Conservation (phyloP, 2,888 invertebrate species). For the Drosophila diplacantha region DNA sequence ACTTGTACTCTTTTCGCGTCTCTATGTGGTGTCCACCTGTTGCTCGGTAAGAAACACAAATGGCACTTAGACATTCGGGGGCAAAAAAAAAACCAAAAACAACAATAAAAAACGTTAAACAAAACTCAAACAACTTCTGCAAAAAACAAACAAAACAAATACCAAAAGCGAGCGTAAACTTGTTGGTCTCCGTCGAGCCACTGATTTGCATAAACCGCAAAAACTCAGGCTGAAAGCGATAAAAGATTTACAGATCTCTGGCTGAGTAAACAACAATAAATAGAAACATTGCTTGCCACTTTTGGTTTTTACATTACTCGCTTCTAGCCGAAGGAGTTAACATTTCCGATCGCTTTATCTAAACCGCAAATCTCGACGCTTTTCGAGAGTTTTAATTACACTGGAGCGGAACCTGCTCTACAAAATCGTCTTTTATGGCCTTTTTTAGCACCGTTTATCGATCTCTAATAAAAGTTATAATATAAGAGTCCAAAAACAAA, state of each 20-base stretch:
- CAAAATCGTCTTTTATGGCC: slow-evolving; percentile 3
- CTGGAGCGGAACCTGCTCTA: slow-evolving; percentile 16
- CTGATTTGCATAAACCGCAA: slow-evolving; percentile 57
- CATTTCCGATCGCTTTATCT: slow-evolving; percentile 8
- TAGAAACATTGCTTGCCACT: slow-evolving; percentile 18
- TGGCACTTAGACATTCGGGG: slow-evolving; percentile 27
- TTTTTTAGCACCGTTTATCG: slow-evolving; percentile 11
- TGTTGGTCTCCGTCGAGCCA: slow-evolving; percentile 23
- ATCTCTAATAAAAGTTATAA: slow-evolving; percentile 7
- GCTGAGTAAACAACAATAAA: slow-evolving; percentile 25
- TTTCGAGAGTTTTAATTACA: slow-evolving; percentile 16
- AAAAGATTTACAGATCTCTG: slow-evolving; percentile 15
- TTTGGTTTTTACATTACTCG: neutral
- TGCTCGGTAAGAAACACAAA: slow-evolving; percentile 21
- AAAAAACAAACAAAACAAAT: slow-evolving; percentile 26
- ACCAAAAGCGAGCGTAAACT: slow-evolving; percentile 43
- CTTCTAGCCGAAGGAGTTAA: neutral
- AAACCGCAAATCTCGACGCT: slow-evolving; percentile 1
- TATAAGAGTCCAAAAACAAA: slow-evolving; percentile 10
- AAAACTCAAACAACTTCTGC: slow-evolving; percentile 29
- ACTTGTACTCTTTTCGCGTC: slow-evolving; percentile 8
- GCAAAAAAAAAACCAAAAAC: slow-evolving; percentile 4
- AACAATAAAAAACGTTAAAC: slow-evolving; percentile 19
- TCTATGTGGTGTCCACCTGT: slow-evolving; percentile 34
- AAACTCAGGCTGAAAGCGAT: slow-evolving; percentile 23